Conservation (phyloP, 2,113 vertebrate genomes). For the Nycticorax nycticorax region DNA sequence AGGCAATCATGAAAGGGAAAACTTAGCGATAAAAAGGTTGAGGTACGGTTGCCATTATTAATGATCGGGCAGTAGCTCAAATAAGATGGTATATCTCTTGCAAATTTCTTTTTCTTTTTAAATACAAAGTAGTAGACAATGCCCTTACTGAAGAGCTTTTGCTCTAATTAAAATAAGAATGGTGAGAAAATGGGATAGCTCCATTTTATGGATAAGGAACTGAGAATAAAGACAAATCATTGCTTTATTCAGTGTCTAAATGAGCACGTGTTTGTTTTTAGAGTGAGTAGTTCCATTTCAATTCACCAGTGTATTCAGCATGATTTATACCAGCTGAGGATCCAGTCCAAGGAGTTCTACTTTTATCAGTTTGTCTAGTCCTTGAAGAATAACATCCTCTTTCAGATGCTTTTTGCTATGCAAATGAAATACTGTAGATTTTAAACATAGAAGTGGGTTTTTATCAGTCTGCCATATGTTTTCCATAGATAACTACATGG, state of each 20-base stretch:
- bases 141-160: not conserved
- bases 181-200: not conserved
- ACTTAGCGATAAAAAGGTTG: not conserved
- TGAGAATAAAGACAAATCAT: slow-evolving; percentile 14
- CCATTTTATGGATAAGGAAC: not conserved
- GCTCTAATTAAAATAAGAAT: not conserved
- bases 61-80: not conserved
- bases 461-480: slow-evolving; percentile 67
- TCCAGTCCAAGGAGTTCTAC: slow-evolving; percentile 15
- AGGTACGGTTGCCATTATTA: not conserved
- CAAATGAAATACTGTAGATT: slow-evolving; percentile 60
- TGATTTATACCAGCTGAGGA: slow-evolving; percentile 20
- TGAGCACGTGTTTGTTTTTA: not conserved
- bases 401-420: slow-evolving; percentile 51
- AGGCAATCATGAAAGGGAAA: not conserved
- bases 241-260: not conserved
- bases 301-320: not conserved
- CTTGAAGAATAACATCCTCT: slow-evolving; percentile 44
- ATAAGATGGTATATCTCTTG: not conserved
- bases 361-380: slow-evolving; percentile 33
- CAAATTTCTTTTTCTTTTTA: not conserved
- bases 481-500: slow-evolving; percentile 68
- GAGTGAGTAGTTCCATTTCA: not conserved
- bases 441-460: slow-evolving; percentile 47
- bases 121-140: not conserved